A percentile compares a stretch with the other conserved stretches of the same genome.
Conservation (phyloP, 2,888 invertebrate species). For the Cerceris ruficornis region DNA sequence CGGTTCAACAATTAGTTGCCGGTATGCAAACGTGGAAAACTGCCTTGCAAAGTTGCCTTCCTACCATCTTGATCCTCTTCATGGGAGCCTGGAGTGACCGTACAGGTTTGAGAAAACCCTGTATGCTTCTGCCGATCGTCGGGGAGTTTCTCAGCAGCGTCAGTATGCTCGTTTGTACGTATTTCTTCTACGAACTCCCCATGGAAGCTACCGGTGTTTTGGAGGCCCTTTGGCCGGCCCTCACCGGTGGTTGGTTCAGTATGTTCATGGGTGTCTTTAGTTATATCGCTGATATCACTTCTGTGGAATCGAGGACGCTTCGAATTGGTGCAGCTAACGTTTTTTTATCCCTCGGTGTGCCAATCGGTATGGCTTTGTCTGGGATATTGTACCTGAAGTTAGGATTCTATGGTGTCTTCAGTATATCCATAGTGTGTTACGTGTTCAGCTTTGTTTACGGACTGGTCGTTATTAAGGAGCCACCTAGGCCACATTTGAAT, state of each 20-base stretch:
- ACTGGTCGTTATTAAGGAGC: constrained; percentile 88
- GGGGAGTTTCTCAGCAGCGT: constrained; percentile 91
- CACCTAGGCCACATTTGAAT: constrained; percentile 73
- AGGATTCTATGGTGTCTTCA: constrained; percentile 92
- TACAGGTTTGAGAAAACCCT: constrained; percentile 88
- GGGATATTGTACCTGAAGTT: constrained; percentile 90
- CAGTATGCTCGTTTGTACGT: constrained; percentile 90
- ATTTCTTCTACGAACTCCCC: constrained; percentile 89
- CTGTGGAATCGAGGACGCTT: constrained; percentile 91
- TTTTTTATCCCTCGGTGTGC: constrained; percentile 93
- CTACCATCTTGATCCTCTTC: constrained; percentile 91
- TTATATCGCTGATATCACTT: constrained; percentile 94
- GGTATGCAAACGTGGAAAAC: constrained; percentile 94
- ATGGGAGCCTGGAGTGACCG: constrained; percentile 87
- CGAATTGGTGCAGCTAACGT: constrained; percentile 94
- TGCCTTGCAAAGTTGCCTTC: constrained; percentile 90
- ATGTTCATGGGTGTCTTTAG: constrained; percentile 96
- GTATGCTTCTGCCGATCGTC: constrained; percentile 91
- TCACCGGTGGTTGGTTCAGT: constrained; percentile 93
- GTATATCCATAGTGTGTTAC: constrained; percentile 89
- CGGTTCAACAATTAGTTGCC: constrained; percentile 85
- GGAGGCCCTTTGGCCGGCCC: constrained; percentile 91
- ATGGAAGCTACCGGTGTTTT: constrained; percentile 91
- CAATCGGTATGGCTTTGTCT: constrained; percentile 94
- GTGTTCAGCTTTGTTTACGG: constrained; percentile 90